Evolutionary conservation across 2,888 invertebrate genomes (phyloP), one percentile per base, ranked within the genome.

Genomic region (Drymonia ruficornis): DNA sequence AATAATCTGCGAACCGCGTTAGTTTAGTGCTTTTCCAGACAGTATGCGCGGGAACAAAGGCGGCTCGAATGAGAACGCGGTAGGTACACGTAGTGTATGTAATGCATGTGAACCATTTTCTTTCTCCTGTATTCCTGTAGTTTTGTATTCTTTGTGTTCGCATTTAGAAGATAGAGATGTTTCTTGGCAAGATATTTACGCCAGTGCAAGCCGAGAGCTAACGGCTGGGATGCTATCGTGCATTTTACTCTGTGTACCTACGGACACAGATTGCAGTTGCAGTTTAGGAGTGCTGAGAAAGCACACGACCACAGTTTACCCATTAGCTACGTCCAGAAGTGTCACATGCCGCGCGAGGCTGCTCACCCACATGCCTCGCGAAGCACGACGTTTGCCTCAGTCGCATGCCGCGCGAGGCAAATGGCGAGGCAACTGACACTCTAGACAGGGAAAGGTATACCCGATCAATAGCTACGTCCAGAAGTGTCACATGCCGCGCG

Each of bases 1-100:
- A 49, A 53, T 58, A 50, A 65, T 43, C 52, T 53, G 18, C 12
- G 28, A 38, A 49, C 29, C 8, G 11, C 50, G 52, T 47, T 59
- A 50, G 56, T 40, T 43, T 51, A 53, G 47, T 57, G 49, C 46
- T 31, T 55, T 51, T 49, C 52, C 45, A 34, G 48, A 52, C 13
- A 45, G 48, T 28, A 42, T 12, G 18, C 31, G 28, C 7, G 50
- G 44, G 11, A 52, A 50, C 50, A 42, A 55, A 50, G 40, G 42
- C 16, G 18, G 44, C 38, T 36, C 15, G 48, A 45, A 51, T 55
- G 49, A 29, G 55, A 49, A 55, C 47, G 53, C 40, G 50, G 48
- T 40, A 42, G 49, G n/a, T n/a, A n/a, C n/a, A n/a, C 23, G 23
- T 23, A 23, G 23, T 38, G 23, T 12, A 19, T 29, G 8, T 29